Percentiles rank a stretch among this genome's conserved stretches.
Evolutionary conservation across 37 sponge, comb jelly and placozoan species (phyloP).

Genomic region (Chondrosia reniformis): DNA sequence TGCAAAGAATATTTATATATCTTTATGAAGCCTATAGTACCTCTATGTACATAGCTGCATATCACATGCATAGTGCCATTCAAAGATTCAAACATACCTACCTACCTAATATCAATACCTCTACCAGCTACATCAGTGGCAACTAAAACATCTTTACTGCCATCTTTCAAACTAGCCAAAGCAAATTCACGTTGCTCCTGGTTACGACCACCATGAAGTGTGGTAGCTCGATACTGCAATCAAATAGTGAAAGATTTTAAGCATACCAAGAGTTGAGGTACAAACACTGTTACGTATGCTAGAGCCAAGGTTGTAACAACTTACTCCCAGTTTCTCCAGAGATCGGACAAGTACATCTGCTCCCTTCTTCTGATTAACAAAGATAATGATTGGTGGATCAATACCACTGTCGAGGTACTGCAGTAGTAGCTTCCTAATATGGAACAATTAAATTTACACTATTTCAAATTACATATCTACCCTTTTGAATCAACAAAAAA

Average conservation of each 20-base stretch:
- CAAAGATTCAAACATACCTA: not conserved
- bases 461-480: too few species aligned
- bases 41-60: not conserved
- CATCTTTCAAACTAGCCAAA: slow-evolving; percentile 85
- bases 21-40: not conserved
- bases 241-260: not conserved
- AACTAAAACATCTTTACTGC: slow-evolving; percentile 93
- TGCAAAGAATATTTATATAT: not conserved
- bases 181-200: slow-evolving; percentile 98
- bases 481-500: too few species aligned
- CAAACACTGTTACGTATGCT: not conserved
- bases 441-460: not conserved
- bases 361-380: slow-evolving; percentile 99
- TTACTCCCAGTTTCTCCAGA: slow-evolving; percentile 97
- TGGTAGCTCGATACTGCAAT: slow-evolving; percentile 70
- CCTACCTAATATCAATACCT: slow-evolving; percentile 93
- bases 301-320: not conserved
- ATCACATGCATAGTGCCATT: not conserved
- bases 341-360: slow-evolving; percentile 92
- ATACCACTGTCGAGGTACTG: slow-evolving; percentile 66
- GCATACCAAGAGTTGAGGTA: not conserved
- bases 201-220: slow-evolving; percentile 92
- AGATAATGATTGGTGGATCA: slow-evolving; percentile 97
- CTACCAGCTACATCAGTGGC: slow-evolving; percentile 99
- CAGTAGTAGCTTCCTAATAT: slow-evolving; percentile 57